Conservation (phyloP, 1,140 invertebrate genomes). For the Nasonia vitripennis region DNA sequence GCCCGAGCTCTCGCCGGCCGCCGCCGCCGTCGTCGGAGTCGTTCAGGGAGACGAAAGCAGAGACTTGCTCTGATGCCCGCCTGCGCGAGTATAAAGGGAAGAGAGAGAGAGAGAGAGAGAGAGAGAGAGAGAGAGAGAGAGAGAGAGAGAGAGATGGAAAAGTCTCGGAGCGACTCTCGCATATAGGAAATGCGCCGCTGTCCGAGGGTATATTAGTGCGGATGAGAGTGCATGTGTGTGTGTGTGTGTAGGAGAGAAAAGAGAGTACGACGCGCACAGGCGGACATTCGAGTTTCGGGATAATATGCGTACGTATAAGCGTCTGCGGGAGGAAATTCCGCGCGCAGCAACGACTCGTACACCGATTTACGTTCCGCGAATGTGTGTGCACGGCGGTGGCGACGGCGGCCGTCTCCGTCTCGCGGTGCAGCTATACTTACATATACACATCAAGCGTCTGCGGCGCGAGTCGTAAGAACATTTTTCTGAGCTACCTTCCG, state of each 20-base stretch:
- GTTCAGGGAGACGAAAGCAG: conserved; percentile 45
- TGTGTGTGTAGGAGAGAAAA: conserved; percentile 9
- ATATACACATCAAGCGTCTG: neutral
- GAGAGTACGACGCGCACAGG: neutral
- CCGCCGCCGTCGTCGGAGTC: conserved; percentile 52
- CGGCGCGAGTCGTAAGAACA: neutral
- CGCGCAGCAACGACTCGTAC: neutral
- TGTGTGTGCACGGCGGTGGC: neutral
- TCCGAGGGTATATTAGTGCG: conserved; percentile 36
- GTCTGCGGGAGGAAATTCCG: conserved; percentile 28
- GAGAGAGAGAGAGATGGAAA: conserved; percentile 51
- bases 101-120: conserved; percentile 49
- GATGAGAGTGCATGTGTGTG: neutral
- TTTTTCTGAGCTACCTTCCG: neutral
- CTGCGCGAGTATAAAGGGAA: conserved; percentile 15
- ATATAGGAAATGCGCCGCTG: neutral
- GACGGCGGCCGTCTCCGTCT: no score
- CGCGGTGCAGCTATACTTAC: no score
- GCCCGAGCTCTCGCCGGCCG: conserved; percentile 52
- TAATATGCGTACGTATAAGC: conserved; percentile 16
- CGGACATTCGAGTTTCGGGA: conserved; percentile 5
- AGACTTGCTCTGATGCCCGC: conserved; percentile 16
- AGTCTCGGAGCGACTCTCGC: conserved; percentile 37
- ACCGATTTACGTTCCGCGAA: conserved; percentile 7
- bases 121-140: conserved; percentile 51